Percentiles rank a stretch among this genome's conserved stretches.
phyloP scores from a whole-genome alignment of 2,113 vertebrate species.

The Petrocephalus zakoni region DNA sequence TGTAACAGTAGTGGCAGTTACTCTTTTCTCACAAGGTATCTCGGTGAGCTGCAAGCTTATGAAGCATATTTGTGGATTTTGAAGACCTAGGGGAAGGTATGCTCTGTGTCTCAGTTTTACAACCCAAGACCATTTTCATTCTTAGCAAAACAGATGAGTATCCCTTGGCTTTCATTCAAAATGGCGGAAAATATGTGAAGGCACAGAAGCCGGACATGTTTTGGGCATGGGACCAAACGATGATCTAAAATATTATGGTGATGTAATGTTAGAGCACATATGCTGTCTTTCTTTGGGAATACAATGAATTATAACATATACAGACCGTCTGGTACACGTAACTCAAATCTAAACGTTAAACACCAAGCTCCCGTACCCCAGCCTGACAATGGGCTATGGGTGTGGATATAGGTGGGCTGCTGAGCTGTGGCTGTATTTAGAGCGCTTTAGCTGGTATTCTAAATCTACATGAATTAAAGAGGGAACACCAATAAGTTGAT shows the following conservation, averaged over 20 bases:
- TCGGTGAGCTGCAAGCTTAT: neutral
- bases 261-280: neutral
- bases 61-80: neutral
- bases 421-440: neutral
- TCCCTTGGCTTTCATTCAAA: neutral
- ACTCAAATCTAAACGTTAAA: neutral
- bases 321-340: neutral
- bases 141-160: neutral
- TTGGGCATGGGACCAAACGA: neutral
- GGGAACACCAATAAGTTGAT: neutral
- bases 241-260: constrained; percentile 9
- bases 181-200: constrained; percentile 1
- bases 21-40: neutral
- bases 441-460: neutral
- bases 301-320: neutral
- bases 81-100: neutral
- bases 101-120: neutral
- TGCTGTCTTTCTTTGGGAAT: constrained; percentile 7
- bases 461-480: neutral
- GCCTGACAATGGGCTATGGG: neutral
- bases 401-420: neutral
- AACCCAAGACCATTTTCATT: neutral
- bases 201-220: neutral
- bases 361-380: neutral
- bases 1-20: neutral